Evolutionary conservation across 2,888 invertebrate genomes (phyloP).

Genomic region (Lottia gigantea): DNA sequence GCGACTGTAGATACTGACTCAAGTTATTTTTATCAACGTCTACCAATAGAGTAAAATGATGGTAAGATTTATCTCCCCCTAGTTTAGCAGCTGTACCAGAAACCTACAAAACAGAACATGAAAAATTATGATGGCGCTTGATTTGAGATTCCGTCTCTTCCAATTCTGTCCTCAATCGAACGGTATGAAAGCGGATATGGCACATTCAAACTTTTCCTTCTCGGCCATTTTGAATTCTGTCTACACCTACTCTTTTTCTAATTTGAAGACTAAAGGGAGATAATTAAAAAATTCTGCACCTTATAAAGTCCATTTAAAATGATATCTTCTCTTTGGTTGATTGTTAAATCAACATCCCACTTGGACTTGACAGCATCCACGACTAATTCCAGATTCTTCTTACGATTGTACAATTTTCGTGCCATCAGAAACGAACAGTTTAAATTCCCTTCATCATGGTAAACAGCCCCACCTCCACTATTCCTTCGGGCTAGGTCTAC

Average conservation of each 20-base stretch:
- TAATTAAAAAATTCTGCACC: slow-evolving; percentile 38
- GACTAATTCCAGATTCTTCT: slow-evolving; percentile 88
- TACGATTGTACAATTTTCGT: slow-evolving; percentile 84
- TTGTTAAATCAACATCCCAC: slow-evolving; percentile 81
- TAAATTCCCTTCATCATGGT: slow-evolving; percentile 85
- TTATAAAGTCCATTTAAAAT: slow-evolving; percentile 76
- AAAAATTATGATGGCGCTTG: too few relatives aligned
- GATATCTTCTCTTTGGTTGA: slow-evolving; percentile 89
- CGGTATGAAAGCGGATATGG: too few relatives aligned
- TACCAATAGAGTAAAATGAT: slow-evolving; percentile 95
- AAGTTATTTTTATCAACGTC: slow-evolving; percentile 72
- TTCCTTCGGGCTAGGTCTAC: slow-evolving; percentile 87
- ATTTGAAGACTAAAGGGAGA: too few relatives aligned
- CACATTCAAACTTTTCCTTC: too few relatives aligned
- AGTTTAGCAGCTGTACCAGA: slow-evolving; percentile 96
- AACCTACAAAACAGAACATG: slow-evolving; percentile 73
- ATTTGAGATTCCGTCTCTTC: too few relatives aligned
- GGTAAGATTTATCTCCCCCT: slow-evolving; percentile 89
- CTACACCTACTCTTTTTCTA: too few relatives aligned
- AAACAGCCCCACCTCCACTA: slow-evolving; percentile 96
- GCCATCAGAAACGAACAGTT: slow-evolving; percentile 88
- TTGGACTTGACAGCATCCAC: slow-evolving; percentile 83
- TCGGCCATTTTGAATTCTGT: too few relatives aligned
- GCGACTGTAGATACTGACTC: slow-evolving; percentile 34
- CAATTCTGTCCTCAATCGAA: too few relatives aligned